These are phyloP conservation scores for Halichoerus grypus DNA, from an alignment of 2,113 vertebrate genomes.

Conservation along the genomic window DNA sequence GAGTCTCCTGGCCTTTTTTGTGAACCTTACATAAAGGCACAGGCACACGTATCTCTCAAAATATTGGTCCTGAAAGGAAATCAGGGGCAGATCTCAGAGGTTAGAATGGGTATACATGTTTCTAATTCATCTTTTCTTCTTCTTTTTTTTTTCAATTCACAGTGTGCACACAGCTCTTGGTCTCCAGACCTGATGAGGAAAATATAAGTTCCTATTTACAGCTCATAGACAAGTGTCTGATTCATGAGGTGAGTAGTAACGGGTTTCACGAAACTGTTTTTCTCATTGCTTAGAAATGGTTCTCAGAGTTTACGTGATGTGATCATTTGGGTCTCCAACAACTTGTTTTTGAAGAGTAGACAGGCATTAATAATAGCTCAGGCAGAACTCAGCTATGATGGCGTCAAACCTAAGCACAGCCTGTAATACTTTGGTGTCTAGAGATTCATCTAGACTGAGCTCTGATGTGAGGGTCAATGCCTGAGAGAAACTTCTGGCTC, in stretches of 20 bases:
- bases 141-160: conserved; percentile 39
- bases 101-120: background rate
- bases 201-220: conserved; percentile 99
- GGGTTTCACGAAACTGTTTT: conserved; percentile 57
- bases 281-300: conserved; percentile 75
- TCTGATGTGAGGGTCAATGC: background rate
- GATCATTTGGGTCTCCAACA: background rate
- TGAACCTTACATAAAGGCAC: background rate
- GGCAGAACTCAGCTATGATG: conserved; percentile 57
- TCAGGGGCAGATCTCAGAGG: background rate
- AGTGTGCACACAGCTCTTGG: conserved; percentile 99
- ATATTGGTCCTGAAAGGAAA: conserved; percentile 33
- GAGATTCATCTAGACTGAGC: background rate
- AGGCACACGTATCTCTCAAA: background rate
- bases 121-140: conserved; percentile 60
- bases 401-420: background rate
- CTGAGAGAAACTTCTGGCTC: background rate
- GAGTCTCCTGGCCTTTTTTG: conserved; percentile 26
- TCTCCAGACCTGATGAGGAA: conserved; percentile 98
- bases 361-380: conserved; percentile 66
- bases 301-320: conserved; percentile 75
- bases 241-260: conserved; percentile 94
- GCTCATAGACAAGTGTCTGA: conserved; percentile 98
- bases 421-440: background rate
- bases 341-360: background rate